These are phyloP conservation scores for Toxostoma redivivum DNA, from an alignment of 2,113 vertebrate genomes.

Conservation along the genomic window DNA sequence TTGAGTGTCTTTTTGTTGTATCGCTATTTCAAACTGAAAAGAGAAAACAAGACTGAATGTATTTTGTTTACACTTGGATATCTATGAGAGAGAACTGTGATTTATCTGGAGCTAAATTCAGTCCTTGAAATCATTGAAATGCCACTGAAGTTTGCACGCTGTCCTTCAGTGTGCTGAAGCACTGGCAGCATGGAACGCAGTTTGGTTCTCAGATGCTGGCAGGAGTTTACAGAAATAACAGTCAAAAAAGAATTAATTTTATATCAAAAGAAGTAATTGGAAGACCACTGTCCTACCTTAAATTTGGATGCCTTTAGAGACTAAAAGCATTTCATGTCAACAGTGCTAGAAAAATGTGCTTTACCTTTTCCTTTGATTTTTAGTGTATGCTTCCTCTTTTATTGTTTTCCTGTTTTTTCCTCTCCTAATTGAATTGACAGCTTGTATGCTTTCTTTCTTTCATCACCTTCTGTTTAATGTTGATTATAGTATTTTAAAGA, in stretches of 20 bases:
- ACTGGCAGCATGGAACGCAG: not conserved
- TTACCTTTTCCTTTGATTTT: not conserved
- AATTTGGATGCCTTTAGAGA: not conserved
- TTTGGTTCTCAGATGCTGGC: not conserved
- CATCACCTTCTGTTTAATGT: not conserved
- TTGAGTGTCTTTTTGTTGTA: not conserved
- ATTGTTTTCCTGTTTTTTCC: not conserved
- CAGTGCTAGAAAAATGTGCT: not conserved
- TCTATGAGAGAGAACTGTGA: not conserved
- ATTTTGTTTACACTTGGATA: not conserved
- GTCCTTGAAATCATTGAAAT: not conserved
- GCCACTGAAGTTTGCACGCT: not conserved
- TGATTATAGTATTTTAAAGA: not conserved
- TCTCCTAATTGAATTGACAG: not conserved
- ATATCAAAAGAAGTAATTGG: not conserved
- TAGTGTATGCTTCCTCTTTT: not conserved
- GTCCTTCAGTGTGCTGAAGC: not conserved
- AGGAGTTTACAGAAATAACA: not conserved
- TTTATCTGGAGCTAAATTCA: not conserved
- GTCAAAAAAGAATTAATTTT: not conserved
- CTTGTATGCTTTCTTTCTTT: not conserved
- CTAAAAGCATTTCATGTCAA: not conserved
- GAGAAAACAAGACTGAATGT: not conserved
- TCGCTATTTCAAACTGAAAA: not conserved
- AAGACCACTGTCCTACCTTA: not conserved